Evolutionary conservation across 2,113 vertebrate species (phyloP).

Genomic region (Aldabrachelys gigantea): DNA sequence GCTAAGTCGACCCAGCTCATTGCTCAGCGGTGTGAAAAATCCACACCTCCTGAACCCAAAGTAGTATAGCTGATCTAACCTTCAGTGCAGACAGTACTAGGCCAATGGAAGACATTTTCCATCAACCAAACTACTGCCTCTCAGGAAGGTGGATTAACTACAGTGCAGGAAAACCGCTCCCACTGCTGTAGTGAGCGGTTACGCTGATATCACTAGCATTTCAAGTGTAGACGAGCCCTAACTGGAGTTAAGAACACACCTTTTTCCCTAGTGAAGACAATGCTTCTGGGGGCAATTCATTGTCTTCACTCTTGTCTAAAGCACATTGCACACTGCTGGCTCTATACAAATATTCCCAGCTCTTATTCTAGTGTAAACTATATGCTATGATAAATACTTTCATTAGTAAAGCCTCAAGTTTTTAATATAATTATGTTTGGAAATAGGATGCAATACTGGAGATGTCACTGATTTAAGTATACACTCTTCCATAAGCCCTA

Average conservation of each 20-base stretch:
- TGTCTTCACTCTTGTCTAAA: neutral
- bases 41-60: neutral
- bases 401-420: neutral
- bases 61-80: neutral
- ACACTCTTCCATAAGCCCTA: neutral
- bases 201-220: neutral
- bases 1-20: neutral
- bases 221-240: neutral
- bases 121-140: neutral
- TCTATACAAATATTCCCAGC: neutral
- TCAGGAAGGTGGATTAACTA: neutral
- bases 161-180: neutral
- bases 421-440: slow-evolving; percentile 54
- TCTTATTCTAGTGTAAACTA: slow-evolving; percentile 10
- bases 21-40: neutral
- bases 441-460: neutral
- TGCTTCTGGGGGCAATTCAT: neutral
- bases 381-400: slow-evolving; percentile 27
- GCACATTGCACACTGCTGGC: neutral
- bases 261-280: neutral
- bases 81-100: neutral
- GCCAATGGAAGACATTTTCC: neutral
- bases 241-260: neutral
- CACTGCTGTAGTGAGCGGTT: neutral
- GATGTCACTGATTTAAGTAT: neutral